Evolutionary conservation across 2,113 vertebrate species (phyloP), one percentile per base, ranked within the genome.

Genomic region (Antechinus stuartii): DNA sequence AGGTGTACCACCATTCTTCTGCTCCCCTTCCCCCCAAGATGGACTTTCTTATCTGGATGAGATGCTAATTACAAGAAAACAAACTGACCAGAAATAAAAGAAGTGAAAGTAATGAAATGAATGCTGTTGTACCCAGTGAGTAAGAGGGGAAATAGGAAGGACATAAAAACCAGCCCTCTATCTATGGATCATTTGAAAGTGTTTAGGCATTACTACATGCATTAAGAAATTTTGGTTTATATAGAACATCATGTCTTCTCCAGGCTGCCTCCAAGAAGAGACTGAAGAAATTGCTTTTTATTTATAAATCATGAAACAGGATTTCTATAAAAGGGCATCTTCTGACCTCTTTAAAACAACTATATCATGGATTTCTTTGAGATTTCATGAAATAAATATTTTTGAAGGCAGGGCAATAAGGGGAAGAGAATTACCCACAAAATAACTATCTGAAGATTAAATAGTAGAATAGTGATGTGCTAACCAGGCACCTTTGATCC

Each of bases 371-470:
- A 95, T 76, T 90, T 30, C 26, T 54, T 96, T 97, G 92, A 42
- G 25, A 53, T 92, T 95, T 95, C 95, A 96, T 91, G 93, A 96
- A 96, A 53, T 91, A 97, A 97, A 16, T 84, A 90, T 42, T 42
- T 84, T 84, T 84, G n/a, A 84, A n/a, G 19, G 68, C n/a, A 22
- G 19, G n/a, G n/a, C 35, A 84, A 47, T 22, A 14, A 96, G 68
- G 57, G 94, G 98, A 91, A 94, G 98, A 98, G 94, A 84, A 35
- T 76, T 57, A 97, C 96, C 91, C 92, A 96, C 35, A 57, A 96
- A 94, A 54, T 14, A 96, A 89, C 92, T 96, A 90, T 91, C 54
- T 93, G 94, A 94, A 10, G 94, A 91, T n/a, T 94, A 54, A 94
- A 91, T 93, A 27, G 89, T 91, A 90, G 92, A 95, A 93, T 96